Evolutionary conservation across 2,113 vertebrate genomes (phyloP).

Genomic region (Lanius ludovicianus): DNA sequence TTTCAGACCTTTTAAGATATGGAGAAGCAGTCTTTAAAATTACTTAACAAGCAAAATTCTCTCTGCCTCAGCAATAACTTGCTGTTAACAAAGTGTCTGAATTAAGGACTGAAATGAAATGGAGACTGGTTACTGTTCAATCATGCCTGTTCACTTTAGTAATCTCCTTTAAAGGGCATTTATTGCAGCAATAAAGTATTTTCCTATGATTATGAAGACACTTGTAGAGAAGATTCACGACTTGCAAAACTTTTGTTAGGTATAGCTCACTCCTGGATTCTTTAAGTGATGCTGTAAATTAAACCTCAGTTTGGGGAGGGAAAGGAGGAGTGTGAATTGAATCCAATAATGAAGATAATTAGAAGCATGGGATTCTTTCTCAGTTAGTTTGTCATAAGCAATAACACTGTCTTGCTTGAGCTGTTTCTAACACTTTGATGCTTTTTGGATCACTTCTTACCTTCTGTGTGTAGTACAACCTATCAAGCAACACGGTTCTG

Average conservation of each 20-base stretch:
- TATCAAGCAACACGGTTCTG: background rate
- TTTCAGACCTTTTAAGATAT: background rate
- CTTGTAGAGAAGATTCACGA: background rate
- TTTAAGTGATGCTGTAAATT: background rate
- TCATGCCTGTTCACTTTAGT: background rate
- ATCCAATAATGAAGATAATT: background rate
- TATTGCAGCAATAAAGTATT: background rate
- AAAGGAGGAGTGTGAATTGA: background rate
- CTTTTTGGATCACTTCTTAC: background rate
- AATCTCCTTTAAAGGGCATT: conserved; percentile 7
- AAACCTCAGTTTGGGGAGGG: background rate
- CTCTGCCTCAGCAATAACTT: background rate
- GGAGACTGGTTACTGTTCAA: background rate
- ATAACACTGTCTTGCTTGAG: background rate
- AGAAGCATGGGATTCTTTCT: background rate
- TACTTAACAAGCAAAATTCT: background rate
- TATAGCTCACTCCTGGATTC: background rate
- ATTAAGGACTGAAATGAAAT: conserved; percentile 14
- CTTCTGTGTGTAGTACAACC: background rate
- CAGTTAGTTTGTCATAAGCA: background rate
- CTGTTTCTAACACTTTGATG: background rate
- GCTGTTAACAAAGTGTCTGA: conserved; percentile 11
- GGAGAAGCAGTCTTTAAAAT: background rate
- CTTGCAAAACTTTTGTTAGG: background rate
- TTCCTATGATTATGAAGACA: background rate